phyloP scores from a whole-genome alignment of 2,797 vertebrate species.

The Naso thynnoides region DNA sequence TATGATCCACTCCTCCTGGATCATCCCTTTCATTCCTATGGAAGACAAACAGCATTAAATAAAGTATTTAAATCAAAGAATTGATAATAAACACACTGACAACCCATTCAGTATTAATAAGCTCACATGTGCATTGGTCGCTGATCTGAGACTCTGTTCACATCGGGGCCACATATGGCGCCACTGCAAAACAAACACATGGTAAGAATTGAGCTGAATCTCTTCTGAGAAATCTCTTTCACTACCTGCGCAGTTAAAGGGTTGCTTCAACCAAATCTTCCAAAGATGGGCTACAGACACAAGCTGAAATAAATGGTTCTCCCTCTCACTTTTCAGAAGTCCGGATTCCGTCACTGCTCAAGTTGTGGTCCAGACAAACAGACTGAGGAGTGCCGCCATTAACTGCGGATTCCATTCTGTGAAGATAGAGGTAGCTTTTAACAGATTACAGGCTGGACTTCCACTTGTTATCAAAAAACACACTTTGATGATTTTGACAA shows the following conservation, averaged over 20 bases:
- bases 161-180: background rate
- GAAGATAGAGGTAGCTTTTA: constrained; percentile 44
- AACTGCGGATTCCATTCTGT: constrained; percentile 25
- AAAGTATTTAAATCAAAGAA: background rate
- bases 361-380: background rate
- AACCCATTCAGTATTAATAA: background rate
- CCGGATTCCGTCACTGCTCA: background rate
- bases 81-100: background rate
- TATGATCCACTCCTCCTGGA: constrained; percentile 43
- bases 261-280: constrained; percentile 7
- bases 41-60: constrained; percentile 3
- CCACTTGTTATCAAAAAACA: background rate
- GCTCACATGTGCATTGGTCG: constrained; percentile 31
- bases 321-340: constrained; percentile 24
- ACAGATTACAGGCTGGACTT: constrained; percentile 38
- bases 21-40: constrained; percentile 40
- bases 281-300: background rate
- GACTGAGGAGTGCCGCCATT: constrained; percentile 4
- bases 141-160: background rate
- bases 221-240: constrained; percentile 5
- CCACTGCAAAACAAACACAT: constrained; percentile 46
- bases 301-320: constrained; percentile 20
- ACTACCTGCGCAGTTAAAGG: background rate
- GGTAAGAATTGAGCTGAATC: constrained; percentile 4
- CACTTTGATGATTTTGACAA: background rate